A percentile compares a stretch with the other conserved stretches of the same genome.
Conservation (phyloP, 2,888 invertebrate species). For the Napeogenes sylphis region DNA sequence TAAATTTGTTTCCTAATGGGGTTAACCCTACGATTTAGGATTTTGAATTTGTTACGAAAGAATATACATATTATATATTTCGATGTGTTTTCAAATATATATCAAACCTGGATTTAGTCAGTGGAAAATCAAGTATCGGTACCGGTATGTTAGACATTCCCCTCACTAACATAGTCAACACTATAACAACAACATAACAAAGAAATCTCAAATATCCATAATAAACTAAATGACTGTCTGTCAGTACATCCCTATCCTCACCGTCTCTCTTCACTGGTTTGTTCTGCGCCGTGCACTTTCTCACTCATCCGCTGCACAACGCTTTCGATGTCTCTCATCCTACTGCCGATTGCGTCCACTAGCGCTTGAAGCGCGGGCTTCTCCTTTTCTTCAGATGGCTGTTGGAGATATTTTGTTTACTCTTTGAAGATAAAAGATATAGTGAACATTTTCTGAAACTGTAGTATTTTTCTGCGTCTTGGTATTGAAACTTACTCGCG, state of each 20-base stretch:
- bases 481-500: constrained; percentile 13
- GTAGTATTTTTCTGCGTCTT: too few species aligned
- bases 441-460: background rate
- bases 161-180: too few species aligned
- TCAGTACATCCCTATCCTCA: constrained; percentile 22
- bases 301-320: constrained; percentile 66
- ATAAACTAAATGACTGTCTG: background rate
- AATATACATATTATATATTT: too few species aligned
- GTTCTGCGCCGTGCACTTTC: constrained; percentile 49
- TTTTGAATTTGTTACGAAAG: too few species aligned
- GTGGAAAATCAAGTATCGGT: too few species aligned
- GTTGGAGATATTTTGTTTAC: constrained; percentile 9
- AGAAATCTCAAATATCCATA: background rate
- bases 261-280: constrained; percentile 46
- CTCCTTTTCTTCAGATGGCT: constrained; percentile 41
- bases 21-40: too few species aligned
- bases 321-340: constrained; percentile 64
- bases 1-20: too few species aligned
- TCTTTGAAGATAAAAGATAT: background rate
- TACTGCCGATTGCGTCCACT: constrained; percentile 65
- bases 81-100: background rate
- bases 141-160: too few species aligned
- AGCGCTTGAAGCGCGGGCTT: constrained; percentile 52
- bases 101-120: too few species aligned
- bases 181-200: too few species aligned